Evolutionary conservation across 2,113 vertebrate genomes (phyloP).

Genomic region (Pitta sordida): DNA sequence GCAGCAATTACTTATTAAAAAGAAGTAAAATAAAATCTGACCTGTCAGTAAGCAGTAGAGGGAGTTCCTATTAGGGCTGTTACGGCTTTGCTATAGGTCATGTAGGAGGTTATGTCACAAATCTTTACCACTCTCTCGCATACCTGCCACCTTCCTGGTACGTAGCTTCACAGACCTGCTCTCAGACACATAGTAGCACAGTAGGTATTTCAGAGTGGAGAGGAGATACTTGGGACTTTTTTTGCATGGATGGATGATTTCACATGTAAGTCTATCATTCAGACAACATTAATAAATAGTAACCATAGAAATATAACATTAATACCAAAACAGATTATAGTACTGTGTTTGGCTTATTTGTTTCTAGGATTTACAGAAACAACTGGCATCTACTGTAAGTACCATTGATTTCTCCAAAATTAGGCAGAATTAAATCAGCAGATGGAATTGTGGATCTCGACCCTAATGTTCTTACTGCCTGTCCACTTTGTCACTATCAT

Average conservation of each 20-base stretch:
- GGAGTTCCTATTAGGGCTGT: neutral
- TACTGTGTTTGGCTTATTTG: neutral
- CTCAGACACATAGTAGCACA: neutral
- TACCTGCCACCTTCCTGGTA: rapidly evolving
- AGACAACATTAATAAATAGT: rapidly evolving
- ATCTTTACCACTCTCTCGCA: neutral
- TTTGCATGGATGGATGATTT: neutral
- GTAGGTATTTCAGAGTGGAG: neutral
- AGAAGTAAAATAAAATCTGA: neutral
- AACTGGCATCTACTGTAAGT: neutral
- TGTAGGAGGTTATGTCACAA: neutral
- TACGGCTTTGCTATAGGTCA: neutral
- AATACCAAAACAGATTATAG: neutral
- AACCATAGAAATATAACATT: neutral
- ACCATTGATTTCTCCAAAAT: neutral
- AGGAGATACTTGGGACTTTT: neutral
- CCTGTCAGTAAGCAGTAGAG: neutral
- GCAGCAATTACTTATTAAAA: neutral
- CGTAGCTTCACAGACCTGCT: neutral
- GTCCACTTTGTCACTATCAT: neutral
- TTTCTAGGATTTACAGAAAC: neutral
- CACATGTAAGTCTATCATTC: neutral
- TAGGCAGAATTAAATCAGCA: neutral
- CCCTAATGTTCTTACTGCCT: neutral
- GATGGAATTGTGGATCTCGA: neutral